Evolutionary conservation across 2,797 vertebrate species (phyloP), one percentile per base, ranked within the genome.

Genomic region (Scyliorhinus canicula): DNA sequence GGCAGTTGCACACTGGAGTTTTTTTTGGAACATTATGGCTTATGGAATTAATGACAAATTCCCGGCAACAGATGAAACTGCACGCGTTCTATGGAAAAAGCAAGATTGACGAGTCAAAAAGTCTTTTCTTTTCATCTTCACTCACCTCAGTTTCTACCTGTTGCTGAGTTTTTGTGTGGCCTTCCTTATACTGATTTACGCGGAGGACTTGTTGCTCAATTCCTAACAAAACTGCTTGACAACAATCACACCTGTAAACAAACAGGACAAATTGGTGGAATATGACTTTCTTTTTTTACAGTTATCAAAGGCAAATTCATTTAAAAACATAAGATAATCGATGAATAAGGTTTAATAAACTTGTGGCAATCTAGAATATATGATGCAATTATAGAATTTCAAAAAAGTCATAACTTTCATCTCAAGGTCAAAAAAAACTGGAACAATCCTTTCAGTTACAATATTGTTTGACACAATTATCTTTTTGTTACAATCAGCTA

Each of bases 171-270:
- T 97, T 96, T 95, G 96, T 97, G 95, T 97, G 96, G 96, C 96
- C 97, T 95, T 98, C 98, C 95, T 97, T 98, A 96, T 97, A 97
- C 79, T 97, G 97, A 96, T 97, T 98, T 95, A 98, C 97, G 96
- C 97, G 96, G 95, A 98, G 96, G n/a, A 98, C 97, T 95, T 98
- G 98, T 95, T 97, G 97, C 95, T 98, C 97, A 55, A 98, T 98
- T 95, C 97, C 97, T 95, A 97, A 95, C 94, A 98, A 97, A 95
- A 98, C 97, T 0, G 97, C 97, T 96, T 98, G 97, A n/a, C 98
- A 98, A 95, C 97, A 97, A n/a, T 97, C 97, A 0, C 98, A 98
- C 98, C 98, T 98, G 96, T 85, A 95, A 93, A 88, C 52, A 86
- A 84, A 65, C 35, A 93, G 71, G 52, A 60, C 28, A 88, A 19